phyloP scores from a whole-genome alignment of 2,888 invertebrate species.

The Drosophila multiciliata region DNA sequence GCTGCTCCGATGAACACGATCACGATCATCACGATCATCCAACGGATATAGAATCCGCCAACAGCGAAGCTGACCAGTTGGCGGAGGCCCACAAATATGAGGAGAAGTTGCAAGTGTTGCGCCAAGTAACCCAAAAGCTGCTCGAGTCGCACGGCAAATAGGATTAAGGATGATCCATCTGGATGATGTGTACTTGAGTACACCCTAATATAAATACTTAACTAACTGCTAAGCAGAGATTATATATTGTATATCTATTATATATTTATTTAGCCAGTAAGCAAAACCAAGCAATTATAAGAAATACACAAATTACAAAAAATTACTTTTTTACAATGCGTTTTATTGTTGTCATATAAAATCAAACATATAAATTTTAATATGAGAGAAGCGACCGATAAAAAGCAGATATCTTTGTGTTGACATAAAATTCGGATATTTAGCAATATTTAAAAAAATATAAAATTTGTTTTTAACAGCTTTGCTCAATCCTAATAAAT shows the following conservation, averaged over 20 bases:
- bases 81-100: slow-evolving; percentile 62
- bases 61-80: slow-evolving; percentile 52
- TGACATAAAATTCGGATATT: background rate
- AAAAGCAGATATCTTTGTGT: background rate
- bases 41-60: slow-evolving; percentile 24
- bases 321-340: background rate
- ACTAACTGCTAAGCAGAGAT: slow-evolving; percentile 61
- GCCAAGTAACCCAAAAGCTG: slow-evolving; percentile 67
- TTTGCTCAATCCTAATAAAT: background rate
- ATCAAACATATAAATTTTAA: background rate
- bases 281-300: slow-evolving; percentile 1
- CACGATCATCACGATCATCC: slow-evolving; percentile 43
- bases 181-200: slow-evolving; percentile 4
- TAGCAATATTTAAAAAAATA: background rate
- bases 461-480: background rate
- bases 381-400: background rate
- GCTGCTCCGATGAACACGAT: slow-evolving; percentile 38
- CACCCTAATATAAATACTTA: slow-evolving; percentile 1
- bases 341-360: background rate
- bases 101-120: slow-evolving; percentile 62
- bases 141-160: slow-evolving; percentile 63
- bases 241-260: slow-evolving; percentile 44
- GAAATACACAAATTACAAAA: background rate
- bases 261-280: slow-evolving; percentile 52
- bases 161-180: slow-evolving; percentile 3